Evolutionary conservation across 2,797 vertebrate species (phyloP).

Genomic region (Dendrocincla fuliginosa): DNA sequence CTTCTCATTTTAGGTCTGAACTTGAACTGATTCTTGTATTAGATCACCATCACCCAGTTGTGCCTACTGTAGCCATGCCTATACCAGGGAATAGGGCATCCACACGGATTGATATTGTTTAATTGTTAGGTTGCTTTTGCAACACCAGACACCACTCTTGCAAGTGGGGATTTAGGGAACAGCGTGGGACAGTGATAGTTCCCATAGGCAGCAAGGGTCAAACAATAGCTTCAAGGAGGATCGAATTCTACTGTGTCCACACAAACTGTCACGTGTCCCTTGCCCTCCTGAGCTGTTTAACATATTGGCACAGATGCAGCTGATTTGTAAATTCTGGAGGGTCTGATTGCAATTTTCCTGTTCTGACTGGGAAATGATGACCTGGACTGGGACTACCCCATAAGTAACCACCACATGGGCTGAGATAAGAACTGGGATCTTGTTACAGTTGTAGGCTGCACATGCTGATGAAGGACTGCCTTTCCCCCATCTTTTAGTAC

Average conservation of each 20-base stretch:
- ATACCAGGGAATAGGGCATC: background rate
- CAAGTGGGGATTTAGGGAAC: background rate
- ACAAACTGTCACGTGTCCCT: accelerated
- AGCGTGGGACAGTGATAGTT: accelerated
- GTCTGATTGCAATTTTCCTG: background rate
- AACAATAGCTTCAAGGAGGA: background rate
- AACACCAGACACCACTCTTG: background rate
- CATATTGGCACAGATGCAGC: background rate
- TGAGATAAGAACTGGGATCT: background rate
- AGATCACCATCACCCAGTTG: background rate
- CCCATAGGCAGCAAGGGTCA: background rate
- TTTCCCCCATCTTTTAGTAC: background rate
- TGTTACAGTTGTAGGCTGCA: background rate
- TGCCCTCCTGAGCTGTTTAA: background rate
- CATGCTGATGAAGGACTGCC: background rate
- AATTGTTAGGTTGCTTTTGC: background rate
- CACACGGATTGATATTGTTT: background rate
- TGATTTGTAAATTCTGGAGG: background rate
- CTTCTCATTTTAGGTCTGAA: background rate
- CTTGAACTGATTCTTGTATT: background rate
- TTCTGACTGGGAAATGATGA: background rate
- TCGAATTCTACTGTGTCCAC: background rate
- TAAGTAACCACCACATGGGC: background rate
- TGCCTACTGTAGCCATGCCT: background rate
- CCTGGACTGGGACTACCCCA: background rate